Evolutionary conservation across 2,113 vertebrate species (phyloP).

Genomic region (Lynx canadensis): DNA sequence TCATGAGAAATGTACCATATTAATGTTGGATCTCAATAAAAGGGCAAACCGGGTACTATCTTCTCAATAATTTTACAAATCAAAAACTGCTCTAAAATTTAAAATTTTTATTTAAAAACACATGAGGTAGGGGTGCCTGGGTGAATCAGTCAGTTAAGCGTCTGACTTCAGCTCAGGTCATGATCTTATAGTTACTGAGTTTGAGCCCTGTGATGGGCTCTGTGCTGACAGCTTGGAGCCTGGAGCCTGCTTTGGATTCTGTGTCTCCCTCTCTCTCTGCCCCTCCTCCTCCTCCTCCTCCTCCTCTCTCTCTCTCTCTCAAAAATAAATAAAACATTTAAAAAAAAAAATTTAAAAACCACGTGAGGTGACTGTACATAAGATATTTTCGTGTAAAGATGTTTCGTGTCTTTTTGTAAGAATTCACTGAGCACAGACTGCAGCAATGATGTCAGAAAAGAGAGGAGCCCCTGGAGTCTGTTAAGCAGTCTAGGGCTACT

Average conservation of each 20-base stretch:
- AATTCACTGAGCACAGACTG: neutral
- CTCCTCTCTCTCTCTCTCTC: too few relatives aligned
- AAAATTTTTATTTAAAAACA: conserved; percentile 23
- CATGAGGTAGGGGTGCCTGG: neutral
- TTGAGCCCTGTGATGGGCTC: too few relatives aligned
- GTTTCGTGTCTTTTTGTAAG: neutral
- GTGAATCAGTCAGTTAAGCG: too few relatives aligned
- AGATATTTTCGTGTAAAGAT: neutral
- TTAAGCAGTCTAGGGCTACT: neutral
- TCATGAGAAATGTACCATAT: neutral
- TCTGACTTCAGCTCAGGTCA: too few relatives aligned
- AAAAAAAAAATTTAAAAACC: neutral
- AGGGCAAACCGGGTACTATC: neutral
- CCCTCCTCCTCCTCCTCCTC: too few relatives aligned
- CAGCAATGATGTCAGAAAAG: neutral
- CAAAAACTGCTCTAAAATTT: neutral
- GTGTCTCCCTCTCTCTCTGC: too few relatives aligned
- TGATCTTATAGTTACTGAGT: too few relatives aligned
- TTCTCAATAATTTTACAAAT: neutral
- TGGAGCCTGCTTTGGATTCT: too few relatives aligned
- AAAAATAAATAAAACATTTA: too few relatives aligned
- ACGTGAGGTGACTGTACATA: neutral
- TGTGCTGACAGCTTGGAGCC: too few relatives aligned
- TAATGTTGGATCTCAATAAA: neutral
- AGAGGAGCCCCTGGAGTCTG: neutral